A percentile compares a stretch with the other conserved stretches of the same genome.
Evolutionary conservation across 2,797 vertebrate genomes (phyloP).

Genomic region (Psittacula derbiana): DNA sequence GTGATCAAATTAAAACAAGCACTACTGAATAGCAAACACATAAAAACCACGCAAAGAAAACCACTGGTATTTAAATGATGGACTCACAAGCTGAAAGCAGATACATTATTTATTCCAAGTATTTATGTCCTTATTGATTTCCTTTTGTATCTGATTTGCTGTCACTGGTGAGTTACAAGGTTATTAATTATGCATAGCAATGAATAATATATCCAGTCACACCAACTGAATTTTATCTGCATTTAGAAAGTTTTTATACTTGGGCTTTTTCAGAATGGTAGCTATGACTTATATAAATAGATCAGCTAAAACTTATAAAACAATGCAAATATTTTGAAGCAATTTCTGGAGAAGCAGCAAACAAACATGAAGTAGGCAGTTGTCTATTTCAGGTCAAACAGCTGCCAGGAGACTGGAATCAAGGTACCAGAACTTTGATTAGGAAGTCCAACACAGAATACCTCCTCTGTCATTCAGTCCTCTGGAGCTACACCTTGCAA

Average conservation of each 20-base stretch:
- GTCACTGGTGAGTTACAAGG: slow-evolving; percentile 17
- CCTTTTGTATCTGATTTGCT: slow-evolving; percentile 43
- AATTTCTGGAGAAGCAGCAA: background rate
- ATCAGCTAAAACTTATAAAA: background rate
- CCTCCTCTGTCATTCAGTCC: background rate
- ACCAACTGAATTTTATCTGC: background rate
- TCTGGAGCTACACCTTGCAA: background rate
- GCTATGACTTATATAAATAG: background rate
- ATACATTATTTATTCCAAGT: slow-evolving; percentile 55
- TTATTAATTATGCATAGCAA: slow-evolving; percentile 33
- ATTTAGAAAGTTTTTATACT: background rate
- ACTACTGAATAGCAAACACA: background rate
- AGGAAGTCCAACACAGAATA: background rate
- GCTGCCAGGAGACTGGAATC: background rate
- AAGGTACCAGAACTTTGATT: background rate
- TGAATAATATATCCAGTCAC: slow-evolving; percentile 46
- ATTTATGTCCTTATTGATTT: slow-evolving; percentile 36
- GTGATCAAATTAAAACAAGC: background rate
- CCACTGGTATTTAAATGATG: background rate
- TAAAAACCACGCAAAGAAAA: background rate
- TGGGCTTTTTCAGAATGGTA: background rate
- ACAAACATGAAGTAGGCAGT: background rate
- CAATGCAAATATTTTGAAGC: background rate
- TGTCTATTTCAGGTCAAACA: background rate
- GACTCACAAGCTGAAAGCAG: background rate